Evolutionary conservation across 2,113 vertebrate genomes (phyloP), one percentile per base, ranked within the genome.

Genomic region (Aldabrachelys gigantea): DNA sequence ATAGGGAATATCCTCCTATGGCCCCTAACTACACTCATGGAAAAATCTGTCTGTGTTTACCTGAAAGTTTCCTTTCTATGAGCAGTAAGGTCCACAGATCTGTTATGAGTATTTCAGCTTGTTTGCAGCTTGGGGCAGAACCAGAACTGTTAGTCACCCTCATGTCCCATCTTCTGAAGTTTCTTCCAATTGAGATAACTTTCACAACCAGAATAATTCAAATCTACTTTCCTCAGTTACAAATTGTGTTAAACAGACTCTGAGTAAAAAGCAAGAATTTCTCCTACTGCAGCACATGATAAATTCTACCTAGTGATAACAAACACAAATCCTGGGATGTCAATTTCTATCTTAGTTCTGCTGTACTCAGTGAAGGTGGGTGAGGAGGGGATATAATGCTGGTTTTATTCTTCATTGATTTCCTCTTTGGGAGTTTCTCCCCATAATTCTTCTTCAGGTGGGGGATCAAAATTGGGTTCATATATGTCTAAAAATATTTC

Each of bases 111-210:
- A 83, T 59, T 92, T 97, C 38, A 92, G 11, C 41, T 81, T 91
- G 21, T 41, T 86, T 50, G 11, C 13, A 95, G 56, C 80, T 89
- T 91, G 72, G 80, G 85, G 84, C 57, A 95, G 44, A 96, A 91
- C 53, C 87, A 80, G 31, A 54, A 16, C 89, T 90, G 89, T 8
- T 94, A 96, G 88, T 97, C 94, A 84, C 9, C 80, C 88, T 93
- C 94, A 92, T 11, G 35, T 17, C n/a, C 19, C 21, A 9, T 14
- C 19, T 72, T 38, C n/a, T 38, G 8, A 72, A 38, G 35, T 72
- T 38, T 72, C n/a, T 72, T 72, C n/a, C n/a, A 72, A 38, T 22
- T 72, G 24, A 92, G 83, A 85, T 81, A 27, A 13, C 25, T 90
- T 31, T 41, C 72, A 85, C 95, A 87, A 47, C 41, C 3, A 62